Base-by-base conservation (phyloP, 30 jellyfish, hydroid and myxozoan genomes). In the Turritopsis rubra region DNA sequence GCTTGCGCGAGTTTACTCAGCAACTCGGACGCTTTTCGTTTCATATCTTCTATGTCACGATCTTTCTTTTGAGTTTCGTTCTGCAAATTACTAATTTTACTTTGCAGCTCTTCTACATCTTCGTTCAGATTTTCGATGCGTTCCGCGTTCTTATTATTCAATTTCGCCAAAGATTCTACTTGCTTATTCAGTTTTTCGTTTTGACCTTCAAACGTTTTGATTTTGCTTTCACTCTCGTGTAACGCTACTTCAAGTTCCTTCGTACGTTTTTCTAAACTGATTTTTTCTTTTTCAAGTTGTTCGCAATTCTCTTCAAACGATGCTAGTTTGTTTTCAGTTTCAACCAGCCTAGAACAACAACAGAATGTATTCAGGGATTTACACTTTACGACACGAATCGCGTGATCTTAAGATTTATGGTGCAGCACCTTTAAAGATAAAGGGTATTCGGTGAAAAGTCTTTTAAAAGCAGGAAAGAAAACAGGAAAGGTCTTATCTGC, bases 321-420 rank as follows among this genome's bases (percentile, higher is more conserved):
- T 74, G 82, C 28, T 26, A 74, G 65, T 21, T 74, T 74, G 82
- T 74, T 74, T 74, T 74, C 82, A 74, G 82, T 74, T 24, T 74
- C 82, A 22, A 74, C 65, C 16, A 74, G 82, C 65, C 82, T 74
- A 29, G 24, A 74, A 18, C 41, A 21, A 30, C 26, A 23, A 29
- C 26, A 19, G 24, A 72, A 71, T 16, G 20, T 19, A 21, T 72
- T n/a, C n/a, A n/a, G n/a, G n/a, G n/a, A n/a, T n/a, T n/a, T n/a
- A n/a, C n/a, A n/a, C n/a, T n/a, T n/a, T n/a, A n/a, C n/a, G n/a
- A n/a, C n/a, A n/a, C n/a, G n/a, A n/a, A n/a, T n/a, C n/a, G n/a
- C n/a, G n/a, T n/a, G n/a, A n/a, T n/a, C n/a, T n/a, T n/a, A n/a
- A n/a, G n/a, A n/a, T n/a, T n/a, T n/a, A n/a, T n/a, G n/a, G n/a